Conservation (phyloP, 1,140 invertebrate species). For the Radopholus similis region DNA sequence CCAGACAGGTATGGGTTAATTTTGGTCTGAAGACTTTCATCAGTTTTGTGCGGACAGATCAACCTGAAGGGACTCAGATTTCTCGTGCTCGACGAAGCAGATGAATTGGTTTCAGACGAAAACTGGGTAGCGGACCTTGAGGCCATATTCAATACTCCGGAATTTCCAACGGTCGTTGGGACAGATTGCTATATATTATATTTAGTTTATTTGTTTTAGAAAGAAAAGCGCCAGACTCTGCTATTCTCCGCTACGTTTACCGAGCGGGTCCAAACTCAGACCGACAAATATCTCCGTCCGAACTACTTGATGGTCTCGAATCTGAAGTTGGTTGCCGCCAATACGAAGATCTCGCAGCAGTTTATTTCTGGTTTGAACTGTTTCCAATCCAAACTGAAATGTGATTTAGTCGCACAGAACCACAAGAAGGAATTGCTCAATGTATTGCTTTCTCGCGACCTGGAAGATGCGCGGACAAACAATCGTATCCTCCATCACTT, state of each 20-base stretch:
- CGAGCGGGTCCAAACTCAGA: slow-evolving; percentile 58
- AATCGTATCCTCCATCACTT: slow-evolving; percentile 62
- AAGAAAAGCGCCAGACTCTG: slow-evolving; percentile 62
- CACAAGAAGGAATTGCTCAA: slow-evolving; percentile 67
- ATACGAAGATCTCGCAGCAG: neutral
- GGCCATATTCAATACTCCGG: too few relatives aligned
- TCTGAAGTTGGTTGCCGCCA: neutral
- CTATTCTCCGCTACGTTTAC: slow-evolving; percentile 67
- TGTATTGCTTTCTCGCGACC: neutral
- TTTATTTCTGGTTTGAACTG: neutral
- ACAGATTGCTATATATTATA: neutral
- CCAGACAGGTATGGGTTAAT: too few relatives aligned
- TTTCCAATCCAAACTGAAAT: too few relatives aligned
- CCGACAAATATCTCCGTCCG: neutral
- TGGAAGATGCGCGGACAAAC: slow-evolving; percentile 2
- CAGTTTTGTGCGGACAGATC: too few relatives aligned
- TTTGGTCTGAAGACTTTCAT: neutral
- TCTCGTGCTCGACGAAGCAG: neutral
- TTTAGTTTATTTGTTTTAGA: slow-evolving; percentile 37
- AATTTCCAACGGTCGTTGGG: neutral
- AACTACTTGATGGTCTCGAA: neutral
- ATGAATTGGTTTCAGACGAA: neutral
- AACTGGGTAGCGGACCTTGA: neutral
- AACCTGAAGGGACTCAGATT: too few relatives aligned
- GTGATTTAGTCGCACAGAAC: slow-evolving; percentile 72